phyloP scores from a whole-genome alignment of 2,888 invertebrate species.

The Azorinus chamasolen region DNA sequence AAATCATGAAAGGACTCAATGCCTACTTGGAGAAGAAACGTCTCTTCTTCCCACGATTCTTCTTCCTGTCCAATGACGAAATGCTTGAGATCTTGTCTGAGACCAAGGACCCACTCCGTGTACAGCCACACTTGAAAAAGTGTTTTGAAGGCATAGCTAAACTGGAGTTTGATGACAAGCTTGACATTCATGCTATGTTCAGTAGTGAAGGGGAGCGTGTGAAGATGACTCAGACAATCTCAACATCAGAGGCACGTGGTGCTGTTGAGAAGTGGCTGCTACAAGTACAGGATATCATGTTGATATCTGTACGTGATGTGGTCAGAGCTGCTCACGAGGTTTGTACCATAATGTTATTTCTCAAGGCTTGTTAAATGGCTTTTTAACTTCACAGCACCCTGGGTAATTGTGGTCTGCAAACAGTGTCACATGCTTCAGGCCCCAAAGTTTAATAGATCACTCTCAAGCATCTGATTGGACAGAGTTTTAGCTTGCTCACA shows the following conservation, averaged over 20 bases:
- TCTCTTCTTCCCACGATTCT: constrained; percentile 86
- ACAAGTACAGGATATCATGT: constrained; percentile 93
- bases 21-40: constrained; percentile 87
- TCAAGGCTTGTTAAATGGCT: too few species aligned
- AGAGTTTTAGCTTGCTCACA: too few species aligned
- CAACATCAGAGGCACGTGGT: constrained; percentile 92
- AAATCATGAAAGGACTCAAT: constrained; percentile 87
- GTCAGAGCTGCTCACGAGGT: constrained; percentile 88
- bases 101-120: constrained; percentile 86
- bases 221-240: constrained; percentile 91
- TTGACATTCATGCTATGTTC: constrained; percentile 95
- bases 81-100: constrained; percentile 87
- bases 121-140: constrained; percentile 87
- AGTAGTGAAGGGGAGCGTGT: constrained; percentile 93
- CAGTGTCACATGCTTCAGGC: too few species aligned
- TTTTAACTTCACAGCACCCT: too few species aligned
- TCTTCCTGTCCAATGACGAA: constrained; percentile 87
- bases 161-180: constrained; percentile 94
- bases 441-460: too few species aligned
- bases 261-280: constrained; percentile 95
- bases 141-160: constrained; percentile 92
- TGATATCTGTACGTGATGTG: constrained; percentile 91
- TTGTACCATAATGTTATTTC: constrained; percentile 24
- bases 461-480: too few species aligned
- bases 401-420: too few species aligned